Conservation (phyloP, 1,140 invertebrate species). For the Trachymyrmex cornetzi region DNA sequence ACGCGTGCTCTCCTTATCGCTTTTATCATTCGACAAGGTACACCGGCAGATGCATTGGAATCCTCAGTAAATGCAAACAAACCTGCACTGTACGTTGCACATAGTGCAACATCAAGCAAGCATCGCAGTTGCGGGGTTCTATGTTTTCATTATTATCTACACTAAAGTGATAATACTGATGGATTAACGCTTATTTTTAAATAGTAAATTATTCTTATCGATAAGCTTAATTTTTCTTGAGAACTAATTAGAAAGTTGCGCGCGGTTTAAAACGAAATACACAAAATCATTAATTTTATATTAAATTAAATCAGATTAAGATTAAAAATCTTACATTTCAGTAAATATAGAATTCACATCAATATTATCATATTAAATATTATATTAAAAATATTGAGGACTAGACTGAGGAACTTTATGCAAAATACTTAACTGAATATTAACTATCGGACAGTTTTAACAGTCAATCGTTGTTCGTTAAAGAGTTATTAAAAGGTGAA, state of each 20-base stretch:
- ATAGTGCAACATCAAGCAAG: not conserved
- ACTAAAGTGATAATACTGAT: not conserved
- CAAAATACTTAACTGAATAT: too few species aligned
- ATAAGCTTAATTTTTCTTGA: not conserved
- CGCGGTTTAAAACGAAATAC: not conserved
- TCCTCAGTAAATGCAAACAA: conserved; percentile 18
- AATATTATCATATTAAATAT: not conserved
- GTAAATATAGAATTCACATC: not conserved
- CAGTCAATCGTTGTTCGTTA: too few species aligned
- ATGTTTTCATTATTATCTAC: conserved; percentile 26
- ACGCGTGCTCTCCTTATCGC: conserved; percentile 59
- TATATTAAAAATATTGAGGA: too few species aligned
- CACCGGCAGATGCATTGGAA: conserved; percentile 11
- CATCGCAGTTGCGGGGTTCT: not conserved
- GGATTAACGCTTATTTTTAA: conserved; percentile 35
- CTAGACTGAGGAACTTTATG: too few species aligned
- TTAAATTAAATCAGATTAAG: not conserved
- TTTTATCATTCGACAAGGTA: conserved; percentile 62
- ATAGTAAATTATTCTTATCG: not conserved
- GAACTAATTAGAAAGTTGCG: not conserved
- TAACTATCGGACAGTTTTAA: too few species aligned
- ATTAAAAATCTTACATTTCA: not conserved
- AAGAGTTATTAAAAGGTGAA: too few species aligned
- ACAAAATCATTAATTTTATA: conserved; percentile 1
- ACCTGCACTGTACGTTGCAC: not conserved